Evolutionary conservation across 2,797 vertebrate genomes (phyloP).

Genomic region (Gephyroberyx darwinii): DNA sequence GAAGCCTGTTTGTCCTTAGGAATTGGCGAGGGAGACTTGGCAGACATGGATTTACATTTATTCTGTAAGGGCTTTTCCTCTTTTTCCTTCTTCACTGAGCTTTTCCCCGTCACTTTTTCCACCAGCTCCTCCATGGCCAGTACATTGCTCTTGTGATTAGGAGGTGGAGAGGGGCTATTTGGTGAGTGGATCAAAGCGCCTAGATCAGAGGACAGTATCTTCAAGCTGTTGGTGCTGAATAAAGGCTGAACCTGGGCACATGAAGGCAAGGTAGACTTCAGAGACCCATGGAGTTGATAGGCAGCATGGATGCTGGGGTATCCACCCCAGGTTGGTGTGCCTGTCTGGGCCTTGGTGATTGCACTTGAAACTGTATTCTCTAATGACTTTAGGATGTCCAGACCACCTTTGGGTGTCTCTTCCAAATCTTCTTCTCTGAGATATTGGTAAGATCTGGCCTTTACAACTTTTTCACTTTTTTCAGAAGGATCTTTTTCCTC

Average conservation of each 20-base stretch:
- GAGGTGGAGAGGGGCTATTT: slow-evolving; percentile 88
- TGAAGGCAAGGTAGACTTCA: slow-evolving; percentile 84
- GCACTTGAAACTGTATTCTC: slow-evolving; percentile 97
- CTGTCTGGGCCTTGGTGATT: slow-evolving; percentile 98
- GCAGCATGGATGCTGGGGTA: slow-evolving; percentile 98
- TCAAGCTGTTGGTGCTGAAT: slow-evolving; percentile 85
- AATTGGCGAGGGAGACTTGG: slow-evolving; percentile 84
- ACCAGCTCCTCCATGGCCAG: slow-evolving; percentile 97
- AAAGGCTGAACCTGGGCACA: slow-evolving; percentile 91
- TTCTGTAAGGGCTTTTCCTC: slow-evolving; percentile 86
- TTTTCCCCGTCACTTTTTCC: slow-evolving; percentile 96
- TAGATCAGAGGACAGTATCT: slow-evolving; percentile 82
- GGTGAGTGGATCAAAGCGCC: slow-evolving; percentile 86
- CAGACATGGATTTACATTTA: slow-evolving; percentile 77
- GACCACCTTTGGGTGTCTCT: slow-evolving; percentile 91
- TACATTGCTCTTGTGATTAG: slow-evolving; percentile 93
- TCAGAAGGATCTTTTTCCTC: slow-evolving; percentile 87
- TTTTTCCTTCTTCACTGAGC: slow-evolving; percentile 83
- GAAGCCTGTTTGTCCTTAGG: slow-evolving; percentile 87
- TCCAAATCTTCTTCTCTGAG: slow-evolving; percentile 96
- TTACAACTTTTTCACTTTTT: slow-evolving; percentile 71
- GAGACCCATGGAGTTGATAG: slow-evolving; percentile 92
- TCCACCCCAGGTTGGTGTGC: slow-evolving; percentile 96
- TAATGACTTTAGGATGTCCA: slow-evolving; percentile 96
- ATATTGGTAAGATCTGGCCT: slow-evolving; percentile 88